phyloP scores from a whole-genome alignment of 2,888 invertebrate genomes.

The Epinotia brunnichana region DNA sequence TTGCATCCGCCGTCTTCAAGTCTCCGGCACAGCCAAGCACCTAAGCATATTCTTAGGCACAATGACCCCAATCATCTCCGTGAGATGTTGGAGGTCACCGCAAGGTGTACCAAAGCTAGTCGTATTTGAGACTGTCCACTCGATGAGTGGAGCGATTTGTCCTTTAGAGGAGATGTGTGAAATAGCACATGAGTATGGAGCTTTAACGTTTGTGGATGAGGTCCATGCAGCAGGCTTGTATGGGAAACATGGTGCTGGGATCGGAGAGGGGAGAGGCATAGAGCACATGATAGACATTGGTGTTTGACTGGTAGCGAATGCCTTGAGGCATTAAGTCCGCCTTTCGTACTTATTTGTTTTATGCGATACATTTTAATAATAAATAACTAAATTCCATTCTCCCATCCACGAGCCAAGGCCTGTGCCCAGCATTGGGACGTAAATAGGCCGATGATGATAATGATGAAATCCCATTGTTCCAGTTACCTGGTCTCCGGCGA shows the following conservation, averaged over 20 bases:
- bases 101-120: constrained; percentile 94
- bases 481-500: constrained; percentile 99
- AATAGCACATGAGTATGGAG: constrained; percentile 95
- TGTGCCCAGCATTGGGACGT: too few relatives aligned
- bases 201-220: constrained; percentile 97
- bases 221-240: constrained; percentile 99
- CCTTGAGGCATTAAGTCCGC: too few relatives aligned
- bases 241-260: constrained; percentile 96
- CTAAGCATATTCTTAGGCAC: constrained; percentile 97
- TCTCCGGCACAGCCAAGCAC: constrained; percentile 94
- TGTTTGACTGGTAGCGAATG: too few relatives aligned
- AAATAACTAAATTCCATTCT: too few relatives aligned
- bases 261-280: constrained; percentile 94
- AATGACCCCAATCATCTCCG: constrained; percentile 95
- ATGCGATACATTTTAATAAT: too few relatives aligned
- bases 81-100: constrained; percentile 88
- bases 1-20: too few relatives aligned
- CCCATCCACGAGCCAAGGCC: too few relatives aligned
- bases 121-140: constrained; percentile 99
- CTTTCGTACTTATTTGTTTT: too few relatives aligned
- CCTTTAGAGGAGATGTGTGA: constrained; percentile 95
- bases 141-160: constrained; percentile 98
- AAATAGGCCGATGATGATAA: too few relatives aligned
- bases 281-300: constrained; percentile 94
- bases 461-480: constrained; percentile 71